Percentiles rank a stretch among this genome's conserved stretches.
These are phyloP conservation scores for Rhyacophila evoluta DNA, from an alignment of 2,888 invertebrate species.

Conservation along the genomic window DNA sequence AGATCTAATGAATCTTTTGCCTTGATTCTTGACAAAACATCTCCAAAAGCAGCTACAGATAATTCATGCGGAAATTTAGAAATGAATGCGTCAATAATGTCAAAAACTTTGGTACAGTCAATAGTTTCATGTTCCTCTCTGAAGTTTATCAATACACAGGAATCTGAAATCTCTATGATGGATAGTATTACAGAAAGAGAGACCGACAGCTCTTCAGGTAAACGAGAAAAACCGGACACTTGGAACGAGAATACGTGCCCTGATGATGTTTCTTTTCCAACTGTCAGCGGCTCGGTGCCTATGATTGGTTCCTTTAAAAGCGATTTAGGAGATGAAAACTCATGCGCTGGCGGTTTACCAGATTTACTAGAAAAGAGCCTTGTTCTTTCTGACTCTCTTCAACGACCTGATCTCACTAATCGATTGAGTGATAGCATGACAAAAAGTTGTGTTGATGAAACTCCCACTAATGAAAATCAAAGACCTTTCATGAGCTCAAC, in stretches of 20 bases:
- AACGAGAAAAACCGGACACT: slow-evolving; percentile 68
- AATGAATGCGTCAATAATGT: slow-evolving; percentile 42
- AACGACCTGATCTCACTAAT: slow-evolving; percentile 64
- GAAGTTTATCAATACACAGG: slow-evolving; percentile 58
- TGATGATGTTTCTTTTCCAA: slow-evolving; percentile 85
- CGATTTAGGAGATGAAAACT: slow-evolving; percentile 65
- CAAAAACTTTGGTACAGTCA: slow-evolving; percentile 40
- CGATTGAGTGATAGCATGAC: slow-evolving; percentile 58
- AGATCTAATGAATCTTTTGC: slow-evolving; percentile 69
- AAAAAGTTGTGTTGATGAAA: slow-evolving; percentile 57
- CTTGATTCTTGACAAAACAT: slow-evolving; percentile 54
- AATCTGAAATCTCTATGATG: slow-evolving; percentile 61
- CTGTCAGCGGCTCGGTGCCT: slow-evolving; percentile 81
- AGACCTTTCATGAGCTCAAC: not conserved
- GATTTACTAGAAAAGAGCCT: slow-evolving; percentile 65
- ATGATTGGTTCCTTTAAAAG: slow-evolving; percentile 77
- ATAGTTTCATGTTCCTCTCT: slow-evolving; percentile 31
- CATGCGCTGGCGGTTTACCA: slow-evolving; percentile 59
- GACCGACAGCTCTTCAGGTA: slow-evolving; percentile 56
- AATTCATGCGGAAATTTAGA: slow-evolving; percentile 48
- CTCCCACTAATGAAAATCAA: slow-evolving; percentile 59
- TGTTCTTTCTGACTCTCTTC: slow-evolving; percentile 55
- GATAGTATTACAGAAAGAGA: slow-evolving; percentile 53
- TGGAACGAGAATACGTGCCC: slow-evolving; percentile 87
- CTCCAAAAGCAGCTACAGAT: no score